Conservation (phyloP, 2,888 invertebrate genomes). For the Acleris cristana region DNA sequence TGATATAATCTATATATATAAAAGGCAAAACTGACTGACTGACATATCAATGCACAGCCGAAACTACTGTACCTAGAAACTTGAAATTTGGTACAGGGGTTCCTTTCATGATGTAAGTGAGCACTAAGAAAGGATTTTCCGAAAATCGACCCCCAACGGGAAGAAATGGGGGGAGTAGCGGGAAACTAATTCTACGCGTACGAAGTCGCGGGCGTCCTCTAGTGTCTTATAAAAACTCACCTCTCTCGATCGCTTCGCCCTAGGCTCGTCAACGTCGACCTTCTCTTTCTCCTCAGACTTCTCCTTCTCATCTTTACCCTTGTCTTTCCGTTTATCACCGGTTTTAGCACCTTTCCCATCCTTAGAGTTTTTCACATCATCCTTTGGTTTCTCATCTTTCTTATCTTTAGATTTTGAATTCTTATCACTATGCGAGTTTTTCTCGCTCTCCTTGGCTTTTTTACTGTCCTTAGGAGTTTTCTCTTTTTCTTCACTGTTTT, state of each 20-base stretch:
- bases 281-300: constrained; percentile 50
- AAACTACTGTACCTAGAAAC: no score
- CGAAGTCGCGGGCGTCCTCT: no score
- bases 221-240: no score
- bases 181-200: no score
- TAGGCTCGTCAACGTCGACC: constrained; percentile 61
- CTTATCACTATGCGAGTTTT: constrained; percentile 9
- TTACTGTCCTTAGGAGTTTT: constrained; percentile 32
- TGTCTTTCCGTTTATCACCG: constrained; percentile 39
- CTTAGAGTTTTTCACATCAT: constrained; percentile 33
- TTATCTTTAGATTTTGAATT: constrained; percentile 24
- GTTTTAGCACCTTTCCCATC: constrained; percentile 32
- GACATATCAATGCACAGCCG: no score
- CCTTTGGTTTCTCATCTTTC: constrained; percentile 36
- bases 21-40: no score
- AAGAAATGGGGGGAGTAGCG: no score
- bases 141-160: no score
- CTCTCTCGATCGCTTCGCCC: constrained; percentile 76
- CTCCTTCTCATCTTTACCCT: constrained; percentile 41
- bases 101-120: no score
- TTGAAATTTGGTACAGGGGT: no score
- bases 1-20: no score
- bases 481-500: constrained; percentile 34
- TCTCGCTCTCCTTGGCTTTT: constrained; percentile 18
- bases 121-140: no score